Evolutionary conservation across 2,888 invertebrate species (phyloP).

Genomic region (Epirrita christyi): DNA sequence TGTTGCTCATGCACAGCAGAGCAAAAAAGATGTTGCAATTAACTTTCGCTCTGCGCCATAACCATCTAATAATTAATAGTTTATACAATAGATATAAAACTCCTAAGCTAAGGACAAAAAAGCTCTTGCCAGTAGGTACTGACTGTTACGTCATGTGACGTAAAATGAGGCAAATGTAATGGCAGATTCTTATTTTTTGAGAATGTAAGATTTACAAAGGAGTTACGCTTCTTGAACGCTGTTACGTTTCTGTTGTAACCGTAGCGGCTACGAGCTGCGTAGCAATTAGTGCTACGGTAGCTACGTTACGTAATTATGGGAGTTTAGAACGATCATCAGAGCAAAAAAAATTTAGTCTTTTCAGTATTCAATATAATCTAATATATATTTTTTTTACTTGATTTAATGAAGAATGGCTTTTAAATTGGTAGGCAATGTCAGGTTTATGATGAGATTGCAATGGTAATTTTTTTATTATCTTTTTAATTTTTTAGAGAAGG

Average conservation of each 20-base stretch:
- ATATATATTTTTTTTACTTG: slow-evolving; percentile 14
- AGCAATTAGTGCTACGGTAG: slow-evolving; percentile 80
- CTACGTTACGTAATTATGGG: slow-evolving; percentile 72
- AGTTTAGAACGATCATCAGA: slow-evolving; percentile 53
- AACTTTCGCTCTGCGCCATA: slow-evolving; percentile 73
- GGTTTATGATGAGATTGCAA: background rate
- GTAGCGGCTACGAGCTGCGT: slow-evolving; percentile 70
- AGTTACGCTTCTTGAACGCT: slow-evolving; percentile 40
- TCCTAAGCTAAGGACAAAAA: too few relatives aligned
- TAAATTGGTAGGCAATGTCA: slow-evolving; percentile 10
- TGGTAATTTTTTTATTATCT: background rate
- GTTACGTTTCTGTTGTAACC: slow-evolving; percentile 29
- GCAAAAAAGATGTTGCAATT: slow-evolving; percentile 70
- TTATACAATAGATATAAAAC: slow-evolving; percentile 14
- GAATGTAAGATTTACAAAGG: background rate
- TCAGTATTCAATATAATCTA: slow-evolving; percentile 16
- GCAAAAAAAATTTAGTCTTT: slow-evolving; percentile 30
- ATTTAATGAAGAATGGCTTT: slow-evolving; percentile 16
- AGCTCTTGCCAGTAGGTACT: too few relatives aligned
- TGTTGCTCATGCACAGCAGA: slow-evolving; percentile 44
- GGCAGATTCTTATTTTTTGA: too few relatives aligned
- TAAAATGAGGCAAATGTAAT: too few relatives aligned
- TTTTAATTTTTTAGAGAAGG: background rate
- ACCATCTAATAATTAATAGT: slow-evolving; percentile 32
- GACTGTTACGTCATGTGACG: too few relatives aligned